Conservation (phyloP, 2,888 invertebrate species). For the Tetrapedia diversipes region DNA sequence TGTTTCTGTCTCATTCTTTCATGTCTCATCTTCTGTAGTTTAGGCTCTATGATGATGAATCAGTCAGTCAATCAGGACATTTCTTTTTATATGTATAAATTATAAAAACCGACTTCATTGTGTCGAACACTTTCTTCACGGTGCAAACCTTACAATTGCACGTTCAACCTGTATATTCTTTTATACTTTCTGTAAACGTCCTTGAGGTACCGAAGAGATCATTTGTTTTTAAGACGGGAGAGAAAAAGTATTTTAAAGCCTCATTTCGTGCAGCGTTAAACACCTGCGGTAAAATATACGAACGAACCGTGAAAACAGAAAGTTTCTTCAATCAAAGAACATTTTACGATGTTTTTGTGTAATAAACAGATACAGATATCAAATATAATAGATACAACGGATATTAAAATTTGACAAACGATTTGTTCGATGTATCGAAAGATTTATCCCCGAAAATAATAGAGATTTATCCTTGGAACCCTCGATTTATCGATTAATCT, state of each 20-base stretch:
- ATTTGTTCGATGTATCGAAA: neutral
- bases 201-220: neutral
- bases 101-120: too few species aligned
- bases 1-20: too few species aligned
- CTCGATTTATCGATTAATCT: neutral
- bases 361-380: neutral
- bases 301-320: neutral
- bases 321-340: neutral
- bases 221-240: neutral
- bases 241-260: neutral
- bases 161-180: neutral
- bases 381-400: too few species aligned
- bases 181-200: neutral
- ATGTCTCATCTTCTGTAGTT: too few species aligned
- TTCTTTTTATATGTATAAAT: too few species aligned
- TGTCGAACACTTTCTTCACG: constrained; percentile 11
- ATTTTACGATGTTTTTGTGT: neutral
- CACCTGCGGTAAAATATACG: neutral
- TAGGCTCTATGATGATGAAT: too few species aligned
- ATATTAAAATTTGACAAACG: too few species aligned
- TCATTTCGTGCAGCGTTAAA: neutral
- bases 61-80: too few species aligned
- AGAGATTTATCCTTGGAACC: neutral
- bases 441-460: neutral
- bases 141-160: neutral